Percentiles rank a stretch among this genome's conserved stretches.
Evolutionary conservation across 1,140 invertebrate species (phyloP).

Genomic region (Xylocopa sonorina): DNA sequence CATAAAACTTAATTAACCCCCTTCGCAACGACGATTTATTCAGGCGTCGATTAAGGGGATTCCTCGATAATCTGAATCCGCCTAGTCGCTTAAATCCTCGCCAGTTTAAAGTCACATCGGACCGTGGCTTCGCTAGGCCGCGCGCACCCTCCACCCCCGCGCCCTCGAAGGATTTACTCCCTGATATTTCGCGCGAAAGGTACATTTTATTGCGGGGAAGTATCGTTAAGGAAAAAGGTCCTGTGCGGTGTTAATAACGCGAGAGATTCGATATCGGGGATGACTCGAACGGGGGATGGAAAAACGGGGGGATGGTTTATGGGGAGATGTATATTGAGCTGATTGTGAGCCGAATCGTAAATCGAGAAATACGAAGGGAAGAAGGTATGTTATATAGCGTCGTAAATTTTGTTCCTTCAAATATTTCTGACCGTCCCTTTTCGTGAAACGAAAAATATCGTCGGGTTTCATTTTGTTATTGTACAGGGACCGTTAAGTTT

Average conservation of each 20-base stretch:
- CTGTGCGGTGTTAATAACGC: neutral
- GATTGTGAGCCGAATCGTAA: too few relatives aligned
- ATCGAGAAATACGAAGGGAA: too few relatives aligned
- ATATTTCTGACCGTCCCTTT: too few relatives aligned
- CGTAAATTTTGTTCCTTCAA: too few relatives aligned
- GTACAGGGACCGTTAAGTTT: too few relatives aligned
- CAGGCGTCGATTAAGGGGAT: slow-evolving; percentile 50
- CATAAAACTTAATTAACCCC: slow-evolving; percentile 69
- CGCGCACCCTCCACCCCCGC: neutral
- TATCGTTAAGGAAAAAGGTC: neutral
- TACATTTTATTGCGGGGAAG: slow-evolving; percentile 16
- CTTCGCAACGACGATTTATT: slow-evolving; percentile 61
- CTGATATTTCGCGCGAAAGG: neutral
- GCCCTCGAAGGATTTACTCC: slow-evolving; percentile 11
- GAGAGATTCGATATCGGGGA: neutral
- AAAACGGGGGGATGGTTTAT: too few relatives aligned
- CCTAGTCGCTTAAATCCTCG: slow-evolving; percentile 34
- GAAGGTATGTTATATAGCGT: too few relatives aligned
- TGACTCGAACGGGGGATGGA: neutral
- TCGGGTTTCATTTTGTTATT: too few relatives aligned
- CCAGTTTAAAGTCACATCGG: slow-evolving; percentile 26
- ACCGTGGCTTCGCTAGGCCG: slow-evolving; percentile 24
- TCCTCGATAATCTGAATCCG: slow-evolving; percentile 59
- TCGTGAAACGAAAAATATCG: too few relatives aligned
- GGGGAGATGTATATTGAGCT: neutral